Evolutionary conservation across 2,113 vertebrate species (phyloP), one percentile per base, ranked within the genome.

Genomic region (Urocynchramus pylzowi): DNA sequence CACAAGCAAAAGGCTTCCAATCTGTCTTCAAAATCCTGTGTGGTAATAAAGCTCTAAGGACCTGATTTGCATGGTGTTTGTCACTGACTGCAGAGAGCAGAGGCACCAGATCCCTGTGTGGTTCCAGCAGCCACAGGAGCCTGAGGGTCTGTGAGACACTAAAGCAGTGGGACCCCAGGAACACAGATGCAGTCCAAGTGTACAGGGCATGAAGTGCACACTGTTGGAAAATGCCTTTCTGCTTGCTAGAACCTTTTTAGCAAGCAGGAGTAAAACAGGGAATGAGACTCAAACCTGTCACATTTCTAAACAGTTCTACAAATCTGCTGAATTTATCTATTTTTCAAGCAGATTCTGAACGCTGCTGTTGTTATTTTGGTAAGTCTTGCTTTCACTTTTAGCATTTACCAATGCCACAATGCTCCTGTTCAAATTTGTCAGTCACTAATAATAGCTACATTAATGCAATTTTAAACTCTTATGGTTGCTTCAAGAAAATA

Each of bases 121-220:
- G 50, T 7, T 64, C 44, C 13, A 4, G 81, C 61, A 79, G 35
- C 41, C 85, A 75, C 33, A 56, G 37, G 45, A 44, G 13, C 15
- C 60, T 0, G 0, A 73, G 31, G 35, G 30, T 23, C 41, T 3
- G 1, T 1, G 33, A 60, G 50, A 60, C 9, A 20, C 17, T 16
- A 5, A 26, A 4, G n/a, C n/a, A n/a, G n/a, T n/a, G n/a, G n/a
- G n/a, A n/a, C n/a, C n/a, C n/a, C n/a, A n/a, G 2, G 76, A 60
- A 54, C 35, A 78, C 12, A 45, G 84, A 65, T 6, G 28, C 26
- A 74, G 50, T 28, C 45, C 35, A 30, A 35, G 19, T 7, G 28
- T 20, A 44, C 16, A 44, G 44, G 64, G 65, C 24, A 69, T 2
- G 1, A 53, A 33, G 31, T 9, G 21, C 10, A 19, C 23, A 19